Evolutionary conservation across 2,797 vertebrate species (phyloP), one percentile per base, ranked within the genome.

Genomic region (Corythornis leucogaster): DNA sequence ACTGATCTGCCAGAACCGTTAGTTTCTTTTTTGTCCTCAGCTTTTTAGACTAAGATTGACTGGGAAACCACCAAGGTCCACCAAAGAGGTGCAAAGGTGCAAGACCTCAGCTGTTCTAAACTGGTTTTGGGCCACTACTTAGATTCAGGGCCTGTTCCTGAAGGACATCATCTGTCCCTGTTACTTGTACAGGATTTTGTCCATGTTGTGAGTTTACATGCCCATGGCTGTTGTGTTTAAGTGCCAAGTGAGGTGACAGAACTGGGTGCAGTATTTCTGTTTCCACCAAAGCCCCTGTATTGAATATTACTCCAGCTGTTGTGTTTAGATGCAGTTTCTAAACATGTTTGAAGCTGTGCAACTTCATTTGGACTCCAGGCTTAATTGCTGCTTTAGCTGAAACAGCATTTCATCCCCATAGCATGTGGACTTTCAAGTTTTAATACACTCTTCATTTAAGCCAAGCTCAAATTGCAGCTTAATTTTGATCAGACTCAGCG

Each of bases 391-490:
- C 81, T 89, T 82, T 86, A 89, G 42, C 70, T 48, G 57, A 74
- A 81, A 61, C 15, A 18, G 45, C 63, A 50, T 85, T 92, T 66
- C 77, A 40, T 67, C 71, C 40, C 58, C 59, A 16, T 58, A 53
- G 25, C 35, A 14, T 13, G 48, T 58, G 86, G 87, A 81, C 79
- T 89, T 92, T 46, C 67, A 58, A 80, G 46, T 55, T 94, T 80
- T 90, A 85, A 50, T 81, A 78, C 16, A 25, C 35, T 79, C 69
- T 46, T 89, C 45, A 67, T 87, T 95, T 90, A 92, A 94, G 73
- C 30, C 59, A 67, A 73, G 48, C 63, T 90, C 69, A 89, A 90
- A 86, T 77, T 58, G 48, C 64, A 75, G 30, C 48, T 87, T 92
- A 94, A 80, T 91, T 89, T 84, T 93, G 51, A 64, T 74, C 62